Evolutionary conservation across 2,797 vertebrate genomes (phyloP).

Genomic region (Chaunax sp.): DNA sequence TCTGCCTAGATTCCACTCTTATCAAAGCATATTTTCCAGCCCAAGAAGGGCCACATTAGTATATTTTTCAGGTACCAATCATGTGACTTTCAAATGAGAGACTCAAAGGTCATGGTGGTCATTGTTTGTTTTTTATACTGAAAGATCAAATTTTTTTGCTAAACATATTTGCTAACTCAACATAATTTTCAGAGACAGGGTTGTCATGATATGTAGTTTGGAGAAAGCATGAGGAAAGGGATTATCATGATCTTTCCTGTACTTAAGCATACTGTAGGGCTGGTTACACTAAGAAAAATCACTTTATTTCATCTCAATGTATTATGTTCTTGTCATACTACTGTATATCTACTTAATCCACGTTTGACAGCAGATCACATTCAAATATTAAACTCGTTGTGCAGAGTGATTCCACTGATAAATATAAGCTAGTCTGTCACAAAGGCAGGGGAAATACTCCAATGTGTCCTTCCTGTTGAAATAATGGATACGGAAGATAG

Average conservation of each 20-base stretch:
- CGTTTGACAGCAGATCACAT: slow-evolving; percentile 8
- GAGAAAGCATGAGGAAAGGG: not conserved
- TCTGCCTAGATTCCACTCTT: no score
- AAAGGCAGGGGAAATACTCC: not conserved
- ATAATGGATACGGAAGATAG: slow-evolving; percentile 10
- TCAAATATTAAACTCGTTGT: slow-evolving; percentile 8
- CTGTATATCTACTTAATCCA: slow-evolving; percentile 6
- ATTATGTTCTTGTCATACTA: slow-evolving; percentile 5
- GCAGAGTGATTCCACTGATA: slow-evolving; percentile 3
- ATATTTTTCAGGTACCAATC: no score
- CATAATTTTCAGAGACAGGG: not conserved
- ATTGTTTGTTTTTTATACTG: no score
- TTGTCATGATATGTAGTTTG: not conserved
- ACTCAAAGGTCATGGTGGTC: no score
- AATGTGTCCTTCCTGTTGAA: slow-evolving; percentile 5
- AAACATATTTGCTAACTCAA: not conserved
- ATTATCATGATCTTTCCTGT: not conserved
- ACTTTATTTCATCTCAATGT: not conserved
- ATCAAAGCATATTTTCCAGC: no score
- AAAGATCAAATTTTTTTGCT: not conserved
- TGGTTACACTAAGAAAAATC: not conserved
- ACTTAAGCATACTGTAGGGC: not conserved
- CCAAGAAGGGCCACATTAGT: no score
- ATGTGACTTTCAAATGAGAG: no score
- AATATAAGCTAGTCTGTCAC: slow-evolving; percentile 17